These are phyloP conservation scores for Neoascia interrupta DNA, from an alignment of 2,888 invertebrate genomes.

Conservation along the genomic window DNA sequence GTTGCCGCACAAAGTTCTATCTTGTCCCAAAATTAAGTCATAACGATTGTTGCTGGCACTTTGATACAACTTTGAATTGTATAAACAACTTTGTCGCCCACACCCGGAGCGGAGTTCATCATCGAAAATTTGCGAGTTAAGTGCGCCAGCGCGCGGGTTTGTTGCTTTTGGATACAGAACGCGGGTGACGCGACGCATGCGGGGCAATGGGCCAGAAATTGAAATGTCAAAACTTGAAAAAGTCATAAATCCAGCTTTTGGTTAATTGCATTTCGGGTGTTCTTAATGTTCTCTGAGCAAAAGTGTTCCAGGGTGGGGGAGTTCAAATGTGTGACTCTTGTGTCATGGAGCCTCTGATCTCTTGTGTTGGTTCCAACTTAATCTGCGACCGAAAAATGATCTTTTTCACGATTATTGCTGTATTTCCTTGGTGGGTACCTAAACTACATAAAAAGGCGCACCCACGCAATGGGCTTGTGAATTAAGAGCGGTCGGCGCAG, in stretches of 20 bases:
- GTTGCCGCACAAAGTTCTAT: conserved; percentile 7
- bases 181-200: not conserved
- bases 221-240: conserved; percentile 62
- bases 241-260: conserved; percentile 63
- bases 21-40: conserved; percentile 53
- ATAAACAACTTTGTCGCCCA: conserved; percentile 8
- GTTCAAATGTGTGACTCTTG: conserved; percentile 9
- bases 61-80: conserved; percentile 27
- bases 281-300: conserved; percentile 13
- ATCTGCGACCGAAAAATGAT: conserved; percentile 44
- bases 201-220: conserved; percentile 30
- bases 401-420: conserved; percentile 51
- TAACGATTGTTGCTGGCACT: conserved; percentile 32
- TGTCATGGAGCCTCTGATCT: not conserved
- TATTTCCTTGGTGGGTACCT: conserved; percentile 46
- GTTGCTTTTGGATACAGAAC: not conserved
- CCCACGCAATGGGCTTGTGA: conserved; percentile 60
- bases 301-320: not conserved
- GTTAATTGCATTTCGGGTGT: conserved; percentile 51
- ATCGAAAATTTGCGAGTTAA: conserved; percentile 43
- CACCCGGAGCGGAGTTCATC: conserved; percentile 41
- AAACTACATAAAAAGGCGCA: conserved; percentile 57
- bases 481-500: conserved; percentile 44
- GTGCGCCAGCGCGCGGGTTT: conserved; percentile 14
- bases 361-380: conserved; percentile 59